Base-by-base conservation (phyloP, 2,113 vertebrate species). In the Pyxicephalus adspersus region DNA sequence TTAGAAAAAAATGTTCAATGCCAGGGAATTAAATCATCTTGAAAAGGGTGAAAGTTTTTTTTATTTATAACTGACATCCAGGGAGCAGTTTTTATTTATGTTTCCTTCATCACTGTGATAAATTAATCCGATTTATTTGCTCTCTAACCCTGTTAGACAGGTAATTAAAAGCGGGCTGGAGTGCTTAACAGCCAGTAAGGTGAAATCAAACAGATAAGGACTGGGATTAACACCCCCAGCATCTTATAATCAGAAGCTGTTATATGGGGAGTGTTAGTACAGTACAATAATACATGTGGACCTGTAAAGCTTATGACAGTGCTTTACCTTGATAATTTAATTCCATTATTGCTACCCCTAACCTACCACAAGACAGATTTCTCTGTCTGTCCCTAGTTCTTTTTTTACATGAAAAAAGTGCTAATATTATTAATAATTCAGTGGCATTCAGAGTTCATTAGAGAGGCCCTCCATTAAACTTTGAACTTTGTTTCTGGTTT, bases 341-440 rank as follows among this genome's bases (percentile, higher is more conserved):
- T 34, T 34, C 3, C 38, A 45, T 45, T 45, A 13, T 45, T 45
- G 38, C 38, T 15, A 45, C 1, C 38, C 38, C 1, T 45, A 11
- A 45, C 38, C 52, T 82, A 22, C 50, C 26, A 34, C 6, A 20
- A 52, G 22, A 58, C 54, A 16, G n/a, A 19, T 51, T 55, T 18
- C 6, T 54, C 28, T 60, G 5, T 77, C 64, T 67, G 64, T 64
- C 31, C 29, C 65, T 63, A 22, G 57, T 63, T 64, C 60, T n/a
- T 74, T 61, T n/a, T 57, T 17, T 28, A 8, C 20, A 65, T 19
- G 60, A 28, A 60, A 55, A 28, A 55, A 29, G 25, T 50, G 31
- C 63, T 54, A 74, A 68, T 51, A 65, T 81, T 81, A 73, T 73
- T 74, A 81, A 74, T 81, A 74, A 70, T 68, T 73, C 60, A 74